Evolutionary conservation across 2,113 vertebrate species (phyloP).

Genomic region (Eubucco bourcierii): DNA sequence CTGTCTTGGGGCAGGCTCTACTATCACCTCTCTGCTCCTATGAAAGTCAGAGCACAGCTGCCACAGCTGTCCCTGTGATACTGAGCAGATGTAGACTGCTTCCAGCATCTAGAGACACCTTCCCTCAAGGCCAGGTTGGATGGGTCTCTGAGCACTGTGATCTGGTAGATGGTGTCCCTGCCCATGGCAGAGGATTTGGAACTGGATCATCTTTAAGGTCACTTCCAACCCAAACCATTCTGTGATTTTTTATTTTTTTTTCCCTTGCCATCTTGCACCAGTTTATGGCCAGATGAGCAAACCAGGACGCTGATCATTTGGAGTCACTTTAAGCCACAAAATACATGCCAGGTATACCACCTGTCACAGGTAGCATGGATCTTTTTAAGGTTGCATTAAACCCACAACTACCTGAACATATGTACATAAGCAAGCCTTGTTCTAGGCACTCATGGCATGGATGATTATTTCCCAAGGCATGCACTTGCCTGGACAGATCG

Average conservation of each 20-base stretch:
- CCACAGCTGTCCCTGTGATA: not conserved
- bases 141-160: not conserved
- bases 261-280: not conserved
- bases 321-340: not conserved
- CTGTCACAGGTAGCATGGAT: fast-evolving
- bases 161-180: too few species aligned
- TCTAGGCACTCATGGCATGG: fast-evolving
- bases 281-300: not conserved
- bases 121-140: not conserved
- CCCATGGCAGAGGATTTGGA: too few species aligned
- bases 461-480: fast-evolving
- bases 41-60: not conserved
- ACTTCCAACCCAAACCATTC: not conserved
- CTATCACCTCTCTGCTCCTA: not conserved
- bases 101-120: not conserved
- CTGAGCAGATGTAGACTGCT: not conserved
- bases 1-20: not conserved
- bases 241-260: not conserved
- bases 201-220: not conserved
- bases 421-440: not conserved
- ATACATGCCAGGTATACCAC: not conserved
- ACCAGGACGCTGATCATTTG: fast-evolving
- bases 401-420: not conserved
- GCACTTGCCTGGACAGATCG: not conserved
- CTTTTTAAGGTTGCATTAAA: not conserved